Evolutionary conservation across 1,140 invertebrate genomes (phyloP), one percentile per base, ranked within the genome.

Genomic region (Linepithema humile): DNA sequence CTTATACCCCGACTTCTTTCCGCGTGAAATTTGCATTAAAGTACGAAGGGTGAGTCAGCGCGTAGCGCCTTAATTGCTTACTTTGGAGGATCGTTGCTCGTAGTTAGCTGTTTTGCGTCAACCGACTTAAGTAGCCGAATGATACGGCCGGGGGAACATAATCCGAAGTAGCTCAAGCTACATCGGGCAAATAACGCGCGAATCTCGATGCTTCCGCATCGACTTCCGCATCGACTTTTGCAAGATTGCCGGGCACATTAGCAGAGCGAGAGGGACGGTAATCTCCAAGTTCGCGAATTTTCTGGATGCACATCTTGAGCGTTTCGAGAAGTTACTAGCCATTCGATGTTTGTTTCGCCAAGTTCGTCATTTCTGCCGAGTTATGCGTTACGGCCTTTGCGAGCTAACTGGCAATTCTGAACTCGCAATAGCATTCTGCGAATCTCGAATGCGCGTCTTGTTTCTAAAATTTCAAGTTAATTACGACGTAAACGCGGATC

Each of bases 1-100:
- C 82, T 88, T 70, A 67, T 29, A n/a, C 43, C 20, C n/a, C 83
- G 59, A 73, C 69, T 85, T 84, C 74, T 87, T 88, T 88, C 29
- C 77, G 74, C 74, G 50, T 73, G 40, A 32, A 80, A 88, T 87
- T 87, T 85, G 69, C 85, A 48, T 64, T 48, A 65, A 77, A 64
- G 59, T 65, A 40, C 70, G 53, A 45, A 45, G 3, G 77, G 38
- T 60, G 53, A 72, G 78, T 82, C 53, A 59, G 53, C 55, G 53
- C 60, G 40, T 55, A 12, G 64, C 38, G 23, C 75, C 48, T 80
- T 80, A 82, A 82, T 82, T 82, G 69, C 69, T 82, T 82, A 82
- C 78, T 60, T 82, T 74, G 78, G 78, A 70, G 75, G 75, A 80
- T 80, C 75, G 48, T 80, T 80, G 55, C 48, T 70, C 65, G 75